Percentiles rank a stretch among this genome's conserved stretches.
These are phyloP conservation scores for Platycnemis pennipes DNA, from an alignment of 2,888 invertebrate genomes.

Conservation along the genomic window DNA sequence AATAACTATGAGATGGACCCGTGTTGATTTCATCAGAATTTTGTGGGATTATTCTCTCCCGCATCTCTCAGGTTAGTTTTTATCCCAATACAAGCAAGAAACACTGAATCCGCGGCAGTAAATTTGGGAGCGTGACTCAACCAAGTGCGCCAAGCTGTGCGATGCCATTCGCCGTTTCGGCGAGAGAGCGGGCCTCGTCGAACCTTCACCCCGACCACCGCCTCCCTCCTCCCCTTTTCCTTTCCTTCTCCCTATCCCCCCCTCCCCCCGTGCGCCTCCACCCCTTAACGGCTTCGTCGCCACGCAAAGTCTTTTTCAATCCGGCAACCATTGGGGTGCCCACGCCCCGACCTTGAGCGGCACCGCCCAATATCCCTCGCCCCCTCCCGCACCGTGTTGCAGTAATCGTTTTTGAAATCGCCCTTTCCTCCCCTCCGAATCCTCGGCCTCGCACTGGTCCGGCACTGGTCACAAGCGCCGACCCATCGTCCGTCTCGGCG, in stretches of 20 bases:
- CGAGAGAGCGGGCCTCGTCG: too few relatives aligned
- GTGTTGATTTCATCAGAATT: too few relatives aligned
- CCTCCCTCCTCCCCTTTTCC: neutral
- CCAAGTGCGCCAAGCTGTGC: too few relatives aligned
- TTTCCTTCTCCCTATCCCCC: neutral
- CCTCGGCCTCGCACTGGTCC: neutral
- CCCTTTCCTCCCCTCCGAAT: neutral
- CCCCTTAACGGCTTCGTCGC: too few relatives aligned
- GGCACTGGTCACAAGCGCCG: neutral
- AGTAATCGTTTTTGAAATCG: neutral
- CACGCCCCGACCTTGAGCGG: neutral
- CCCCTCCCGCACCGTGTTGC: neutral
- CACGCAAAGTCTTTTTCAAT: neutral
- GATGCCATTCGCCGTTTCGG: too few relatives aligned
- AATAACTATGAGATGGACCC: too few relatives aligned
- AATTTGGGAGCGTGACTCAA: too few relatives aligned
- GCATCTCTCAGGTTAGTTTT: too few relatives aligned
- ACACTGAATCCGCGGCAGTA: too few relatives aligned
- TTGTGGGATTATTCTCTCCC: too few relatives aligned
- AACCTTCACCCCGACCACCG: neutral
- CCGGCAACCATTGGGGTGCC: neutral
- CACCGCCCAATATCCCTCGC: neutral
- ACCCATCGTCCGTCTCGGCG: neutral
- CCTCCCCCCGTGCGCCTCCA: too few relatives aligned
- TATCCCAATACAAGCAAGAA: too few relatives aligned